These are phyloP conservation scores for Heterocephalus glaber DNA, from an alignment of 2,113 vertebrate genomes.

Conservation along the genomic window DNA sequence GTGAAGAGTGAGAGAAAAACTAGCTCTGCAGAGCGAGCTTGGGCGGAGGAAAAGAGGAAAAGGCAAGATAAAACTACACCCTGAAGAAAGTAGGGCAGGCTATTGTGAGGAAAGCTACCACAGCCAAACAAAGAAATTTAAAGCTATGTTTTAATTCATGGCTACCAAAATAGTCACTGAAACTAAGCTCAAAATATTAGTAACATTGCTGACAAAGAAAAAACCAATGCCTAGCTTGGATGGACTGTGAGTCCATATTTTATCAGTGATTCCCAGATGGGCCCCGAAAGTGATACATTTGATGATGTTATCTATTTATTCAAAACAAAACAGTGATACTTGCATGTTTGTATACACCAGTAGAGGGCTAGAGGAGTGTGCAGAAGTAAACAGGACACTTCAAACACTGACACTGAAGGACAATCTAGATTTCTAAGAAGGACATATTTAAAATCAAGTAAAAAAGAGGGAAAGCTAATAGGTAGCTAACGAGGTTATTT, in stretches of 20 bases:
- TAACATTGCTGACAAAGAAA: slow-evolving; percentile 38
- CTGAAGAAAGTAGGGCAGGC: neutral
- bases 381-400: slow-evolving; percentile 15
- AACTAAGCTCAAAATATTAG: slow-evolving; percentile 38
- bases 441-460: neutral
- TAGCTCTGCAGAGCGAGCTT: neutral
- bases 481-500: slow-evolving; percentile 1
- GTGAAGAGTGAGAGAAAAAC: neutral
- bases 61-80: neutral
- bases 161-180: slow-evolving; percentile 36
- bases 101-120: neutral
- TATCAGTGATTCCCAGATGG: slow-evolving; percentile 9
- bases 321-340: slow-evolving; percentile 6
- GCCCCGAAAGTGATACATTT: neutral
- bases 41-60: neutral
- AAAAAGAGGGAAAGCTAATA: neutral
- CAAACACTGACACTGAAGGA: slow-evolving; percentile 7
- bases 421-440: slow-evolving; percentile 8
- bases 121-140: slow-evolving; percentile 53
- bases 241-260: neutral
- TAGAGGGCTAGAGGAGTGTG: neutral
- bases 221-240: slow-evolving; percentile 38
- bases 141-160: slow-evolving; percentile 44
- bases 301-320: neutral
- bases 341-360: neutral